Evolutionary conservation across 1,140 invertebrate species (phyloP).

Genomic region (Solen grandis): DNA sequence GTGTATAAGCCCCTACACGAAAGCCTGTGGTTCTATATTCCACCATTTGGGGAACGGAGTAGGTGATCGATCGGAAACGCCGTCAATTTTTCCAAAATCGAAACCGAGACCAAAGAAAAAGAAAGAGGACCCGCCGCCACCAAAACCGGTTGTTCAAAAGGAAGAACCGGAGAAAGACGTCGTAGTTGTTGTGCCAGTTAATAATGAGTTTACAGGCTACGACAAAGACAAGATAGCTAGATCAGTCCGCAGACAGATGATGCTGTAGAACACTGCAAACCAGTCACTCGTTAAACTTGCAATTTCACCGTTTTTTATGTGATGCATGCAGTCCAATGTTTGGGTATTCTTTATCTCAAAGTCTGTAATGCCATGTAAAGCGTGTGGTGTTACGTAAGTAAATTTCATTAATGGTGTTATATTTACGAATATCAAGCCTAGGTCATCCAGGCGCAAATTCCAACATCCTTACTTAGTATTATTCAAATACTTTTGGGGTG

Average conservation of each 20-base stretch:
- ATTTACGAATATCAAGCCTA: too few relatives aligned
- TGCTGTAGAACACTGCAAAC: too few relatives aligned
- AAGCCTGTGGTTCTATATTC: constrained; percentile 26
- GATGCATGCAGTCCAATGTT: not conserved
- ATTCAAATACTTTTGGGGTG: too few relatives aligned
- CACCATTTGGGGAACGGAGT: constrained; percentile 4
- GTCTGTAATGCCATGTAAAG: not conserved
- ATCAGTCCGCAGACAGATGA: constrained; percentile 28
- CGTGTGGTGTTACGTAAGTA: constrained; percentile 3
- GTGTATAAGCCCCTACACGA: constrained; percentile 17
- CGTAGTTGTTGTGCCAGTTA: not conserved
- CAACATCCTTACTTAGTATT: too few relatives aligned
- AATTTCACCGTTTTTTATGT: too few relatives aligned
- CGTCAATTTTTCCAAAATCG: constrained; percentile 6
- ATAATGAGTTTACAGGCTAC: constrained; percentile 20
- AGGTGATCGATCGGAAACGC: constrained; percentile 2
- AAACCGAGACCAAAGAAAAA: constrained; percentile 6
- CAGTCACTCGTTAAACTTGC: too few relatives aligned
- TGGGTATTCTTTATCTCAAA: not conserved
- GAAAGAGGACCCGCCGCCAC: not conserved
- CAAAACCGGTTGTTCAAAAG: constrained; percentile 12
- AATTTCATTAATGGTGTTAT: constrained; percentile 2
- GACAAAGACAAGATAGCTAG: constrained; percentile 35
- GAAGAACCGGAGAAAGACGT: constrained; percentile 9
- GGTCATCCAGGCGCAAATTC: too few relatives aligned